Conservation (phyloP, 2,113 vertebrate species). For the Trematocara zebra region DNA sequence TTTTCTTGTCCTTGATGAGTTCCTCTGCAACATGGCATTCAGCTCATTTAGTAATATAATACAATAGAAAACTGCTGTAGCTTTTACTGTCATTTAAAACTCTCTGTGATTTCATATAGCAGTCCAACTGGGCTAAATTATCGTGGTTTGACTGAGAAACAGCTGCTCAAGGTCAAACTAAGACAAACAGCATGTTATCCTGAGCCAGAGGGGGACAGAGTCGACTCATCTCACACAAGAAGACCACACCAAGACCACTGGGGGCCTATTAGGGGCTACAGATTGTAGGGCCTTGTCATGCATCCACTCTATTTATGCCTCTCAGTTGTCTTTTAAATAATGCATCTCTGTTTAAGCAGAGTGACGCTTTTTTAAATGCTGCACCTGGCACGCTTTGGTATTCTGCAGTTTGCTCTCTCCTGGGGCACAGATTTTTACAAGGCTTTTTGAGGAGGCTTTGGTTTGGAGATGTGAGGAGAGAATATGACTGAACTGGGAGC, state of each 20-base stretch:
- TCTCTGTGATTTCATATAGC: constrained; percentile 13
- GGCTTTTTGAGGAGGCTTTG: constrained; percentile 53
- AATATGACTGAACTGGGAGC: constrained; percentile 41
- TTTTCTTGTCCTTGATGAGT: constrained; percentile 1
- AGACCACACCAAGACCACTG: constrained; percentile 45
- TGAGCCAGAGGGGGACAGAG: constrained; percentile 8
- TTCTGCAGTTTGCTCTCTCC: constrained; percentile 44
- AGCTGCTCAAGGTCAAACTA: constrained; percentile 54
- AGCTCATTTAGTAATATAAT: background rate
- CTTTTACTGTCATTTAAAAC: constrained; percentile 8
- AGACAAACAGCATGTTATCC: constrained; percentile 53
- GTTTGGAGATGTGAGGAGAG: constrained; percentile 52
- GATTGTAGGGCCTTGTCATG: constrained; percentile 54
- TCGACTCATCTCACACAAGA: constrained; percentile 34
- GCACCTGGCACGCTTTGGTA: constrained; percentile 51
- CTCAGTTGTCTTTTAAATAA: constrained; percentile 69
- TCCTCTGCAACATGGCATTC: background rate
- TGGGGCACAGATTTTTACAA: constrained; percentile 42
- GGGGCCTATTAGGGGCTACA: constrained; percentile 57
- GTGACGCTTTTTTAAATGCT: constrained; percentile 35
- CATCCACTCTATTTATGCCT: constrained; percentile 59
- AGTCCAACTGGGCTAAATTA: constrained; percentile 28
- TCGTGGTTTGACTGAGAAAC: constrained; percentile 38
- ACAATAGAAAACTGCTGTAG: background rate
- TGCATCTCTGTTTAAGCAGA: constrained; percentile 55